Evolutionary conservation across 2,888 invertebrate species (phyloP).

Genomic region (Macaria notata): DNA sequence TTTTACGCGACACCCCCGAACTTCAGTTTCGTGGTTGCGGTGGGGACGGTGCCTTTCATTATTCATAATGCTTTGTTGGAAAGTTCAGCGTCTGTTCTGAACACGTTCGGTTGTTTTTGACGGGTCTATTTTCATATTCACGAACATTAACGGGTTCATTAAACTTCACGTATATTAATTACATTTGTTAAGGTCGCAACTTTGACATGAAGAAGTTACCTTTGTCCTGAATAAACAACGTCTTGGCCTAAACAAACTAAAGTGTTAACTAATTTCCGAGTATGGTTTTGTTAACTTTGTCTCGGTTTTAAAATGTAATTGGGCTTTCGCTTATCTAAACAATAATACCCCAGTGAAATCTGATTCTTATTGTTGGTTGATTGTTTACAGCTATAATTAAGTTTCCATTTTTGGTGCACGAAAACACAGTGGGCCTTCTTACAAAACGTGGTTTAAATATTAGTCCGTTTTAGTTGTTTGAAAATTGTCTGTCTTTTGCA

Average conservation of each 20-base stretch:
- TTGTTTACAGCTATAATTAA: no score
- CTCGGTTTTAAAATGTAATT: conserved; percentile 35
- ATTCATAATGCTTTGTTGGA: conserved; percentile 77
- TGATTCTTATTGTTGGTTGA: no score
- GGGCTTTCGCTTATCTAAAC: conserved; percentile 19
- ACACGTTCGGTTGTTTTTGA: conserved; percentile 67
- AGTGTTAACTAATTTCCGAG: conserved; percentile 21
- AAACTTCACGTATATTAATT: conserved; percentile 16
- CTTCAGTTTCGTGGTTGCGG: conserved; percentile 50
- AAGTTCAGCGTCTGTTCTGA: conserved; percentile 62
- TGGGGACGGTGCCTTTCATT: conserved; percentile 69
- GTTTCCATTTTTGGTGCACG: no score
- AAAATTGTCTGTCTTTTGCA: no score
- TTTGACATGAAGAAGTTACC: conserved; percentile 22
- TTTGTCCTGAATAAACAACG: conserved; percentile 35
- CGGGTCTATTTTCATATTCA: conserved; percentile 47
- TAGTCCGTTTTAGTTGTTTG: no score
- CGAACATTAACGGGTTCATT: conserved; percentile 20
- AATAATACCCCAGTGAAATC: neutral
- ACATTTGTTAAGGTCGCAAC: conserved; percentile 19
- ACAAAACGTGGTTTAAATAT: no score
- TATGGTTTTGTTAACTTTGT: conserved; percentile 19
- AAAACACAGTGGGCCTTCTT: no score
- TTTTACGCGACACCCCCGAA: conserved; percentile 62
- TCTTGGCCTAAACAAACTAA: conserved; percentile 27